Conservation (phyloP, 2,113 vertebrate species). For the Zosterops lateralis region DNA sequence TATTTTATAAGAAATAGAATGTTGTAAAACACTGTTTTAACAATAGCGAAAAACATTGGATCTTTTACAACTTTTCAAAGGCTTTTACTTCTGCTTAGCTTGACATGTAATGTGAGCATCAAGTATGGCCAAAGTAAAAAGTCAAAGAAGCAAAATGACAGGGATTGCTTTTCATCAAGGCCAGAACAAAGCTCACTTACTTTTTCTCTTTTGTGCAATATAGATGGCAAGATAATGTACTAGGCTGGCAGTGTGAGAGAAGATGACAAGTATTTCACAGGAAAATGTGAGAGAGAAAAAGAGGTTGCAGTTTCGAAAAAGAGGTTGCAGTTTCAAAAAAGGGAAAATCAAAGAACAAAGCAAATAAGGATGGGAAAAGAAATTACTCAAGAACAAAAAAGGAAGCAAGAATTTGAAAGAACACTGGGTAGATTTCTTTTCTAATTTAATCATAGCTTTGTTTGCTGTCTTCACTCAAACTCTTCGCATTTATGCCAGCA, state of each 20-base stretch:
- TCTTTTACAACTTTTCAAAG: neutral
- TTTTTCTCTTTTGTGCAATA: neutral
- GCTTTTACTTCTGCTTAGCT: neutral
- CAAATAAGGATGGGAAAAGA: neutral
- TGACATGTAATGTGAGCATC: neutral
- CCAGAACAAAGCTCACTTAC: neutral
- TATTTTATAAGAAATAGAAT: neutral
- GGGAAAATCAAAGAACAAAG: neutral
- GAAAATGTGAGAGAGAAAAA: neutral
- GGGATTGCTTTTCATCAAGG: neutral
- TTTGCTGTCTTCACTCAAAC: neutral
- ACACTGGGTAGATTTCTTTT: neutral
- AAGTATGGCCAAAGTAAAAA: neutral
- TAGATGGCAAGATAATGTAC: neutral
- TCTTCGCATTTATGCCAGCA: neutral
- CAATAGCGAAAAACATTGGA: neutral
- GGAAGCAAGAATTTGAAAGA: neutral
- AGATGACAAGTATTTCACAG: neutral
- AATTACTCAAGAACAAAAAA: neutral
- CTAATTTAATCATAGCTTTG: neutral
- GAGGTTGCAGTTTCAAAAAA: neutral
- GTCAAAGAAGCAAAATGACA: neutral
- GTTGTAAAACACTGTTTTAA: neutral
- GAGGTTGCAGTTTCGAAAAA: neutral
- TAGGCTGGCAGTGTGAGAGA: neutral